A percentile compares a stretch with the other conserved stretches of the same genome.
phyloP scores from a whole-genome alignment of 1,140 invertebrate genomes.

The Drosophila subobscura region DNA sequence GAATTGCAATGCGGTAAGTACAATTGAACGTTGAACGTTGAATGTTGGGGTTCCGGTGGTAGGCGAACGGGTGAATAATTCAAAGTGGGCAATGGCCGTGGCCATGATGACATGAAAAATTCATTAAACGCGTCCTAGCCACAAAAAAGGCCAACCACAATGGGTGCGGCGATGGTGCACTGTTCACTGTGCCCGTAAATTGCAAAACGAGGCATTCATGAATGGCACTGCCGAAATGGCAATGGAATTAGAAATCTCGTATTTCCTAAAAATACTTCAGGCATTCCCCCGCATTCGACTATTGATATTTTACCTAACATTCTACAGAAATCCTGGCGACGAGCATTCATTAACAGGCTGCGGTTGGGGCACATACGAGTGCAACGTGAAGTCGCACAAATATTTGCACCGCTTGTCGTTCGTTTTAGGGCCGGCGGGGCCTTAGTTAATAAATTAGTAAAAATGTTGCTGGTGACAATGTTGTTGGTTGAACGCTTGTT shows the following conservation, averaged over 20 bases:
- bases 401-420: conserved; percentile 49
- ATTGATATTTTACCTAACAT: too few relatives aligned
- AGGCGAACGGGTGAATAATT: conserved; percentile 29
- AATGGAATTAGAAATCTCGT: conserved; percentile 41
- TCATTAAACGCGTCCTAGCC: conserved; percentile 71
- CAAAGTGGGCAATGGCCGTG: conserved; percentile 33
- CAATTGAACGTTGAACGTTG: conserved; percentile 63
- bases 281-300: too few relatives aligned
- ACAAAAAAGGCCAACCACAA: conserved; percentile 51
- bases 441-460: conserved; percentile 79
- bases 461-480: conserved; percentile 51
- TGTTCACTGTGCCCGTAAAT: conserved; percentile 28
- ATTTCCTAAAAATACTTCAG: conserved; percentile 16
- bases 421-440: conserved; percentile 34
- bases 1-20: conserved; percentile 74
- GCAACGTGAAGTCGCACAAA: conserved; percentile 42
- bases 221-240: conserved; percentile 1
- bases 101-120: conserved; percentile 70
- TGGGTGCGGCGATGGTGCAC: conserved; percentile 28
- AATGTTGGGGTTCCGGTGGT: conserved; percentile 12
- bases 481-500: conserved; percentile 48
- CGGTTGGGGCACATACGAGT: conserved; percentile 5
- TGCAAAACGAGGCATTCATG: conserved; percentile 31
- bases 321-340: conserved; percentile 1
- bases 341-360: conserved; percentile 35